These are phyloP conservation scores for Mayetiola destructor DNA, from an alignment of 2,888 invertebrate species.

Conservation along the genomic window DNA sequence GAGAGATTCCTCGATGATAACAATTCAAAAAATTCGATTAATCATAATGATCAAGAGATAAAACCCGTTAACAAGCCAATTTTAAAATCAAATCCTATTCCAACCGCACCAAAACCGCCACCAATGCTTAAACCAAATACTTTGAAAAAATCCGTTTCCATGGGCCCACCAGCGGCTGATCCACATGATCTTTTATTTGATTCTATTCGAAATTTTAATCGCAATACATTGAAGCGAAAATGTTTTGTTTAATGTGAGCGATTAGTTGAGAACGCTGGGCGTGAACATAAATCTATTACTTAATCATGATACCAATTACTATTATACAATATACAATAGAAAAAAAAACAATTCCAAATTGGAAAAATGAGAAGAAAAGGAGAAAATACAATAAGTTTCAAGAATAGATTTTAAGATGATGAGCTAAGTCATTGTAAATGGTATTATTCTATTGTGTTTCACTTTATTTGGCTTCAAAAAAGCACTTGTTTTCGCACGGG, in stretches of 20 bases:
- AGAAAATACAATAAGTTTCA: no score
- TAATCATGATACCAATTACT: no score
- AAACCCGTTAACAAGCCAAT: neutral
- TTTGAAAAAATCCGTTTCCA: slow-evolving; percentile 18
- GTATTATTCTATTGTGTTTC: no score
- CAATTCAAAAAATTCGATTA: neutral
- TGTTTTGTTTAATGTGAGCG: neutral
- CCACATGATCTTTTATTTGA: slow-evolving; percentile 51
- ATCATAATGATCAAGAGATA: neutral
- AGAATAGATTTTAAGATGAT: no score
- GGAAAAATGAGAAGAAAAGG: no score
- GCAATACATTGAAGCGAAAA: slow-evolving; percentile 23
- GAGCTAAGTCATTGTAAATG: no score
- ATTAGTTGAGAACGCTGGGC: no score
- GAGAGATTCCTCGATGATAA: slow-evolving; percentile 29
- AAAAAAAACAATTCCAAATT: no score
- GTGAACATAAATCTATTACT: no score
- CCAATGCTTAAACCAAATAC: slow-evolving; percentile 22
- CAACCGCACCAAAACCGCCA: slow-evolving; percentile 30
- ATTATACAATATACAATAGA: no score
- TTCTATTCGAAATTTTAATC: slow-evolving; percentile 56
- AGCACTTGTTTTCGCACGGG: no score
- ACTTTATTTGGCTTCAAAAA: no score
- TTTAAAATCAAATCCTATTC: slow-evolving; percentile 8
- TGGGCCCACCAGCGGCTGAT: slow-evolving; percentile 33